Evolutionary conservation across 35 echinoderm and acorn worm species (phyloP).

Genomic region (Stichopus chloronotus): DNA sequence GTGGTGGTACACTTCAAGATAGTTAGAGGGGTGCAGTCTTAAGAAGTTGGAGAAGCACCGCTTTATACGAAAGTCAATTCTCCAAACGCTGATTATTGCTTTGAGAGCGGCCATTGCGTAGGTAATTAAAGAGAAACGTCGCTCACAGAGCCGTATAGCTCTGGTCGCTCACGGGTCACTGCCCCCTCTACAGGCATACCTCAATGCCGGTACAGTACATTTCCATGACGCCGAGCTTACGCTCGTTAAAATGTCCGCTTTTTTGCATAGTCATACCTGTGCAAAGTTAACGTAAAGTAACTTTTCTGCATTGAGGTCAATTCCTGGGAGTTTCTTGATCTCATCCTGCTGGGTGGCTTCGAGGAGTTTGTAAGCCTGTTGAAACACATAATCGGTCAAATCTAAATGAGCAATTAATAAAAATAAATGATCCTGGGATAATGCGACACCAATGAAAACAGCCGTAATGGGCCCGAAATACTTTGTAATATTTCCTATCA

Average conservation of each 20-base stretch:
- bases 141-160: no score
- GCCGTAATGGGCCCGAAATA: background rate
- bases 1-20: no score
- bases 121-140: no score
- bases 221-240: background rate
- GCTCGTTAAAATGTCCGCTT: background rate
- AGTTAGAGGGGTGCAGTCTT: no score
- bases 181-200: no score
- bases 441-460: background rate
- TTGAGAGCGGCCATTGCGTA: no score
- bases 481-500: background rate
- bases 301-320: constrained; percentile 38
- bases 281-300: constrained; percentile 60
- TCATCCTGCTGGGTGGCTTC: background rate
- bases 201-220: background rate
- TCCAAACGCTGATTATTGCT: no score
- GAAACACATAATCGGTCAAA: background rate
- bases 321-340: constrained; percentile 20
- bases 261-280: background rate
- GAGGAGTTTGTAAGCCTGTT: constrained; percentile 8
- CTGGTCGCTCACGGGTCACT: no score
- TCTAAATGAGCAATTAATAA: background rate
- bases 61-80: no score
- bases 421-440: background rate
- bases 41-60: no score